Evolutionary conservation across 2,113 vertebrate genomes (phyloP), one percentile per base, ranked within the genome.

Genomic region (Xiphorhynchus elegans): DNA sequence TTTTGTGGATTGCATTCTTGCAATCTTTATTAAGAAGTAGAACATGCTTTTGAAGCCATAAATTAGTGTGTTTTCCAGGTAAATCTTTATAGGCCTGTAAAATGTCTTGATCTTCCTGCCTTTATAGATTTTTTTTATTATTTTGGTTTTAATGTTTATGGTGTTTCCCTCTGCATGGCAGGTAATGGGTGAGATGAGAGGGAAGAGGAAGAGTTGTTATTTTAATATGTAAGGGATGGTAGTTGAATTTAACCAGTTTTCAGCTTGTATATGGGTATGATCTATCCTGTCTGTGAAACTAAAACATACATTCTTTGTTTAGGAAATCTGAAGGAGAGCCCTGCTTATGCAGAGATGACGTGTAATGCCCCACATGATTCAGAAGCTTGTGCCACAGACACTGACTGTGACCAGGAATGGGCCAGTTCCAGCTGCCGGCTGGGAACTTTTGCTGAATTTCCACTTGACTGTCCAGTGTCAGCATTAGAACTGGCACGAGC

Each of bases 361-460:
- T 97, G 97, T 73, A 95, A 96, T 74, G 96, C 80, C 89, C 87
- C 96, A 12, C 93, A 50, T 66, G 75, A 63, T 70, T 76, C 37
- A 0, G 97, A 94, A 86, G 95, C 96, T 84, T 90, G 95, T 90
- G 84, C 84, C 29, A 64, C 81, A 79, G 97, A 98, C 47, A 44
- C 84, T 31, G 67, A 94, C n/a, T 40, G 86, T 39, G 97, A 98
- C 90, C 58, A 96, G 29, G 98, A 99, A 33, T 99, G 98, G 97
- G 97, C 98, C 40, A 40, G 40, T 40, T 40, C 40, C 40, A 40
- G 39, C 17, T 84, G 55, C 40, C 98, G 99, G 39, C 83, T 98
- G 50, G 94, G 81, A 70, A 99, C 99, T 4, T 99, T 99, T 95
- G 82, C 52, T 37, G 96, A 91, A 73, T 99, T 99, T 77, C 98